A percentile compares a stretch with the other conserved stretches of the same genome.
Evolutionary conservation across 2,888 invertebrate species (phyloP).

Genomic region (Drosophila fulvimacula): DNA sequence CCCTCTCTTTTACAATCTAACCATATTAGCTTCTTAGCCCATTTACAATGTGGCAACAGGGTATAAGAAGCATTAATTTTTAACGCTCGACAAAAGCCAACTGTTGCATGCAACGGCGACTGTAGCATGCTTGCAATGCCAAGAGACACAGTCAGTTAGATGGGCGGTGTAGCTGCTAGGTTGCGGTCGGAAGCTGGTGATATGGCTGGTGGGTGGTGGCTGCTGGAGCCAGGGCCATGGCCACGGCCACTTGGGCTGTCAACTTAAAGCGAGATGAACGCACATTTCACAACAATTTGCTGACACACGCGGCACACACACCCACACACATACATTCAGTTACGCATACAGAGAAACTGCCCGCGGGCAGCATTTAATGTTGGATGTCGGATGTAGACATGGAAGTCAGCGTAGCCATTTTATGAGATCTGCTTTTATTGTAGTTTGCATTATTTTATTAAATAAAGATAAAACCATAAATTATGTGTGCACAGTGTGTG

Average conservation of each 20-base stretch:
- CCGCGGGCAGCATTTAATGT: constrained; percentile 20
- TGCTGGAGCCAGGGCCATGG: not conserved
- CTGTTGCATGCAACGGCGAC: constrained; percentile 50
- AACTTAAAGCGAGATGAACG: constrained; percentile 40
- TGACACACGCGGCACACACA: constrained; percentile 32
- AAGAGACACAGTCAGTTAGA: not conserved
- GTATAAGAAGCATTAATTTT: constrained; percentile 43
- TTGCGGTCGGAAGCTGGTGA: constrained; percentile 1
- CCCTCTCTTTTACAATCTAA: not conserved
- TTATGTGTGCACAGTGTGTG: constrained; percentile 65
- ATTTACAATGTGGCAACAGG: constrained; percentile 4
- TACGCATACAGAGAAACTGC: not conserved
- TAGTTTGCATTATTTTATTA: constrained; percentile 77
- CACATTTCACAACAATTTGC: constrained; percentile 68
- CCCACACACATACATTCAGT: not conserved
- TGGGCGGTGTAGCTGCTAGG: not conserved
- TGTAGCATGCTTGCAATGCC: constrained; percentile 32
- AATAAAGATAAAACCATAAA: constrained; percentile 80
- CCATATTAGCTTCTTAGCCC: not conserved
- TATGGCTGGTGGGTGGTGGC: not conserved
- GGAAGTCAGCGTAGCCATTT: constrained; percentile 17
- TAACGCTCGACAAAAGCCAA: constrained; percentile 13
- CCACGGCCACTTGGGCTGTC: constrained; percentile 54
- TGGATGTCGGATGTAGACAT: constrained; percentile 10
- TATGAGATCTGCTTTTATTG: constrained; percentile 43